These are phyloP conservation scores for Cyprinodon variegatus DNA, from an alignment of 2,113 vertebrate species.

Conservation along the genomic window DNA sequence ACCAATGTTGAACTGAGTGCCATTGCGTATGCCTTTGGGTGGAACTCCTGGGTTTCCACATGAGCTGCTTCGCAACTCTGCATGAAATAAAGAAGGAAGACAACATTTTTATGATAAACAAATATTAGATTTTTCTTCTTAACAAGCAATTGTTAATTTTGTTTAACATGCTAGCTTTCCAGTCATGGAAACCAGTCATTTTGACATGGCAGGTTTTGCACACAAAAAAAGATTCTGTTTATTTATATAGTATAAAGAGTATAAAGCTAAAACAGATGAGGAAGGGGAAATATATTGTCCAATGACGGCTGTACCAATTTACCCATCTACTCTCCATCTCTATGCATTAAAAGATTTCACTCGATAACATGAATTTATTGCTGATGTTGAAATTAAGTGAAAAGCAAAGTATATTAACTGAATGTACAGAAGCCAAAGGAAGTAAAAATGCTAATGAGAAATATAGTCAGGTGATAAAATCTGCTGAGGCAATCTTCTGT, in stretches of 20 bases:
- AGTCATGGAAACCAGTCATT: no score
- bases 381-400: neutral
- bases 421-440: neutral
- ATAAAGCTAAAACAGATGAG: neutral
- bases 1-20: constrained; percentile 91
- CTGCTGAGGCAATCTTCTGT: neutral
- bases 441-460: neutral
- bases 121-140: no score
- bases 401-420: constrained; percentile 12
- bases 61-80: constrained; percentile 92
- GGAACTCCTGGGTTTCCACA: constrained; percentile 96
- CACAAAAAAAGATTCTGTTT: neutral
- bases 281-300: neutral
- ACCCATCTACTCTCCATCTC: constrained; percentile 4
- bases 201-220: neutral
- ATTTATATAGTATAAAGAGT: no score
- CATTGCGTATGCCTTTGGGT: constrained; percentile 92
- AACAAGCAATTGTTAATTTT: neutral
- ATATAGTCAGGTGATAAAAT: neutral
- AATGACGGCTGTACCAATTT: neutral
- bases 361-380: constrained; percentile 12
- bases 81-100: constrained; percentile 40
- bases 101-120: neutral
- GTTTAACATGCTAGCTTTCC: neutral
- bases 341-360: constrained; percentile 13